These are phyloP conservation scores for Pangasius mekongensis DNA, from an alignment of 2,797 vertebrate species.

Conservation along the genomic window DNA sequence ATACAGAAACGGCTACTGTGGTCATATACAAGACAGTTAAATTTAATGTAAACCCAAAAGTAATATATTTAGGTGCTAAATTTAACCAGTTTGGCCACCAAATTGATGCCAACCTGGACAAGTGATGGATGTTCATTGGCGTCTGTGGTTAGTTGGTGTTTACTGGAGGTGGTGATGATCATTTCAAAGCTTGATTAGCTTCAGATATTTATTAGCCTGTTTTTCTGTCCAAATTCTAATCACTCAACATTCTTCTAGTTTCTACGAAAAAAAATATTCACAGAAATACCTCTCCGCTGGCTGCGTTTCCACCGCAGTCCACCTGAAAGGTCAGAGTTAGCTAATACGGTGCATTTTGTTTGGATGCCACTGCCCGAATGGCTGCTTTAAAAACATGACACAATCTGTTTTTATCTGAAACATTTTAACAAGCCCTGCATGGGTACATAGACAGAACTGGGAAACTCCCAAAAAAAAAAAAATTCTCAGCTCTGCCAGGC, in stretches of 20 bases:
- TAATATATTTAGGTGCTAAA: neutral
- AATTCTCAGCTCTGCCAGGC: slow-evolving; percentile 28
- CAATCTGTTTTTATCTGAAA: slow-evolving; percentile 52
- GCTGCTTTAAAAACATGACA: slow-evolving; percentile 29
- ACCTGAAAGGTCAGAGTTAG: slow-evolving; percentile 59
- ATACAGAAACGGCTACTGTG: neutral
- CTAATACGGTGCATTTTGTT: slow-evolving; percentile 55
- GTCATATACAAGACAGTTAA: neutral
- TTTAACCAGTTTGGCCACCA: neutral
- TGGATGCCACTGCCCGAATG: slow-evolving; percentile 45
- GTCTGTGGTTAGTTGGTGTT: neutral
- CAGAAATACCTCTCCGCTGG: slow-evolving; percentile 46
- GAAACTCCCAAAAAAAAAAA: slow-evolving; percentile 43
- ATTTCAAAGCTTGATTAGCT: neutral
- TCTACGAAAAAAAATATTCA: slow-evolving; percentile 47
- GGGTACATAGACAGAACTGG: slow-evolving; percentile 43
- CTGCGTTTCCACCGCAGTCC: slow-evolving; percentile 57
- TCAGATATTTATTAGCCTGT: neutral
- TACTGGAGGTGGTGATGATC: neutral
- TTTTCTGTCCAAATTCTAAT: neutral
- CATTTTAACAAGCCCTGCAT: slow-evolving; percentile 35
- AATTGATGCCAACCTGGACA: neutral
- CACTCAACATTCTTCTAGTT: slow-evolving; percentile 31
- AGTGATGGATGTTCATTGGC: neutral
- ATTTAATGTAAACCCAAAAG: neutral